Conservation (phyloP, 2,888 invertebrate species). For the Abrostola tripartita region DNA sequence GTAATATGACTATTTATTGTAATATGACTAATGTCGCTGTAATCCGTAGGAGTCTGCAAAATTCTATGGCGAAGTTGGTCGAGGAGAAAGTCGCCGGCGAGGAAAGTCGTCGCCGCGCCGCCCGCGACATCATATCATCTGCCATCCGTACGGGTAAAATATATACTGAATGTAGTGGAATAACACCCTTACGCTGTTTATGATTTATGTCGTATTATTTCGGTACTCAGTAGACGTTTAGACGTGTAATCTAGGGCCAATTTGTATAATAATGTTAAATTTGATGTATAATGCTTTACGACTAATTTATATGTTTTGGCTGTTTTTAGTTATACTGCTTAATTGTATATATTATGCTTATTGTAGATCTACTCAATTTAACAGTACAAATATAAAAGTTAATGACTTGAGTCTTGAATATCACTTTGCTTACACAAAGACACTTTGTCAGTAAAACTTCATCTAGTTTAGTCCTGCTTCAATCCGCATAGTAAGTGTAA, state of each 20-base stretch:
- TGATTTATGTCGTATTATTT: neutral
- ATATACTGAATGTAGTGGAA: neutral
- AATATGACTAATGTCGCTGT: conserved; percentile 45
- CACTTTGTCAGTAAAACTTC: too few species aligned
- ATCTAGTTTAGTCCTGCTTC: too few species aligned
- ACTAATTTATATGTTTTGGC: neutral
- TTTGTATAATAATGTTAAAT: neutral
- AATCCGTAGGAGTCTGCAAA: conserved; percentile 87
- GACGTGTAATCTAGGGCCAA: neutral
- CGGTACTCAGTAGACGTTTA: conserved; percentile 1
- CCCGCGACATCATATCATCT: conserved; percentile 92
- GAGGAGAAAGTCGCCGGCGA: conserved; percentile 86
- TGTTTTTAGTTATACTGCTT: neutral
- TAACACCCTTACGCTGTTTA: neutral
- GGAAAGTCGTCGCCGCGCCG: conserved; percentile 88
- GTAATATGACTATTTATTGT: conserved; percentile 48
- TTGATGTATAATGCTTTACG: neutral
- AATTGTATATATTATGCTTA: neutral
- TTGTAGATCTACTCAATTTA: neutral
- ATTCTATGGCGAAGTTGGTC: conserved; percentile 89
- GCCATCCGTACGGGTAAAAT: conserved; percentile 88
- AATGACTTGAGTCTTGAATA: too few species aligned
- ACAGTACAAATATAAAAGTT: too few species aligned
- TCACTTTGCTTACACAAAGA: too few species aligned
- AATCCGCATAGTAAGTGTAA: neutral